Conservation (phyloP, 2,113 vertebrate species). For the Ivindomyrus marchei region DNA sequence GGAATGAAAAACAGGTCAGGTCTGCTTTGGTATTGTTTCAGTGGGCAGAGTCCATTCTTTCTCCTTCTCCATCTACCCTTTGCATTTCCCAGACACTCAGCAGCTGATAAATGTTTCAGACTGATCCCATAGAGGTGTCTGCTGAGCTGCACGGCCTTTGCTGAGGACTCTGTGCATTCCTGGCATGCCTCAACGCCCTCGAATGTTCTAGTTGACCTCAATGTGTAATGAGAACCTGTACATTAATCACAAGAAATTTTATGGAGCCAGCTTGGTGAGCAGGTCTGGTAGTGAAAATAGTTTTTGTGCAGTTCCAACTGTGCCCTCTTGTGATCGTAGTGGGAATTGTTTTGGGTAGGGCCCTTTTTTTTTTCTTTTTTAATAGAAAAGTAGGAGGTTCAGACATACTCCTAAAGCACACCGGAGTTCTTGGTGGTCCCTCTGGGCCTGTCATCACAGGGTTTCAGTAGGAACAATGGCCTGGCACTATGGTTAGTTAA, state of each 20-base stretch:
- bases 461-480: background rate
- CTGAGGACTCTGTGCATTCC: conserved; percentile 49
- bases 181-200: conserved; percentile 43
- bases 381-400: background rate
- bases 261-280: background rate
- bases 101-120: background rate
- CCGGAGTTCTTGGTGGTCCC: background rate
- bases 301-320: background rate
- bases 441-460: background rate
- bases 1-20: background rate
- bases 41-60: background rate
- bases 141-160: conserved; percentile 39
- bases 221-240: background rate
- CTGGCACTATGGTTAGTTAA: background rate
- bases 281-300: background rate
- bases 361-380: background rate
- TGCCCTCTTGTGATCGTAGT: background rate
- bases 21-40: background rate
- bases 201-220: conserved; percentile 11
- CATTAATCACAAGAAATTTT: background rate
- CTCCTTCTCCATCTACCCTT: background rate
- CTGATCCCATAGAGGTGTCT: conserved; percentile 16
- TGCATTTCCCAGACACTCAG: background rate
- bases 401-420: background rate
- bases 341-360: background rate